Percentiles rank a stretch among this genome's conserved stretches.
These are phyloP conservation scores for Lithophane socia DNA, from an alignment of 2,888 invertebrate genomes.

Conservation along the genomic window DNA sequence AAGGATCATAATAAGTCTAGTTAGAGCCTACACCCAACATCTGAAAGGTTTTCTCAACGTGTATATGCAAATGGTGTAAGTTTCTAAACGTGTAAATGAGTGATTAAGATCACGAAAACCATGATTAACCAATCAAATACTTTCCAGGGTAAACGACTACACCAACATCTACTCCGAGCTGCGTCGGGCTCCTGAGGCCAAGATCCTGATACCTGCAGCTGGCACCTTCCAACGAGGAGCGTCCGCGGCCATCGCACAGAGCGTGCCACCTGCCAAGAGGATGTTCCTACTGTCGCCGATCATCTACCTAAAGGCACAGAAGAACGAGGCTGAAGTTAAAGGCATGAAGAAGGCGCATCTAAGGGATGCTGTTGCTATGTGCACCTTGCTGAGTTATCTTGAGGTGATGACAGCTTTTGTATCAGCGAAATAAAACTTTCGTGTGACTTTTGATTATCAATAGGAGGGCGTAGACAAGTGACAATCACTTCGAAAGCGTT, in stretches of 20 bases:
- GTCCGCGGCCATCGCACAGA: conserved; percentile 92
- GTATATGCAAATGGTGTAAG: no score
- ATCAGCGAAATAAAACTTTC: neutral
- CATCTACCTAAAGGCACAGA: conserved; percentile 95
- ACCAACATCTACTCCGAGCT: conserved; percentile 93
- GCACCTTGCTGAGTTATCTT: conserved; percentile 93
- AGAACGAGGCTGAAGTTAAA: conserved; percentile 94
- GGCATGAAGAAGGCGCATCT: conserved; percentile 97
- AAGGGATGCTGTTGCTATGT: conserved; percentile 96
- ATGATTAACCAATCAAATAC: neutral
- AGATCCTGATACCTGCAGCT: conserved; percentile 92
- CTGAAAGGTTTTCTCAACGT: no score
- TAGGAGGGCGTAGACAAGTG: no score
- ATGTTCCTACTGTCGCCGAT: conserved; percentile 94
- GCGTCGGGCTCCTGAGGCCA: conserved; percentile 91
- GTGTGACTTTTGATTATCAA: neutral
- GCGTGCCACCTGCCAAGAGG: conserved; percentile 90
- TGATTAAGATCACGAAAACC: neutral
- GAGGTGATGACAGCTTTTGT: conserved; percentile 67
- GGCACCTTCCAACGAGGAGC: conserved; percentile 93
- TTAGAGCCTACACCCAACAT: no score
- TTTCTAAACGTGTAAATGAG: no score
- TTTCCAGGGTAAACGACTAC: conserved; percentile 92
- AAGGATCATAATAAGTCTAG: neutral
- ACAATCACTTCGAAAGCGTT: no score